Conservation (phyloP, 2,888 invertebrate genomes). For the Sesamia inferens region DNA sequence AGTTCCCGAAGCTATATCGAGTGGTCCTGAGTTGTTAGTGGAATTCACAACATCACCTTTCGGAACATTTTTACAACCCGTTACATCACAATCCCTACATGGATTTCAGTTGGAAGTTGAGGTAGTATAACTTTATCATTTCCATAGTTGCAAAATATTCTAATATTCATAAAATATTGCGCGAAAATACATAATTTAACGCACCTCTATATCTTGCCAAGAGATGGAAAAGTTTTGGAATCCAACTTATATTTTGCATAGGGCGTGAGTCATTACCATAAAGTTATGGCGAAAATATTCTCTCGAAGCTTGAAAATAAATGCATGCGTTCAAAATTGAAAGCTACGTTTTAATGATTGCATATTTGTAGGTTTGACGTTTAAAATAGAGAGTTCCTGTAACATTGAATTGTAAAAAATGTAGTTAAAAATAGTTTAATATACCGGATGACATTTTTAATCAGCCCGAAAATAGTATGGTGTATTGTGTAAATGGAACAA, state of each 20-base stretch:
- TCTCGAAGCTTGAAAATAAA: constrained; percentile 34
- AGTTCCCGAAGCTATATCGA: constrained; percentile 95
- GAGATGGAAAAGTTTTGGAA: constrained; percentile 64
- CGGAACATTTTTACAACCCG: constrained; percentile 96
- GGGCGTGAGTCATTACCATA: constrained; percentile 65
- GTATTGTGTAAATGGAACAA: too few species aligned
- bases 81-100: constrained; percentile 94
- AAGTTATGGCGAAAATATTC: constrained; percentile 44
- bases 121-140: constrained; percentile 67
- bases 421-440: neutral
- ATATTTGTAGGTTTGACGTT: neutral
- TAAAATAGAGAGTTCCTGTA: neutral
- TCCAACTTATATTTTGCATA: constrained; percentile 59
- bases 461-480: too few species aligned
- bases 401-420: neutral
- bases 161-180: constrained; percentile 58
- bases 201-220: constrained; percentile 66
- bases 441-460: too few species aligned
- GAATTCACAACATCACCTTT: constrained; percentile 97
- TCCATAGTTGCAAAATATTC: constrained; percentile 15
- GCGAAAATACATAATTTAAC: constrained; percentile 66
- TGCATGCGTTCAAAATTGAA: neutral
- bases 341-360: neutral
- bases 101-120: constrained; percentile 97
- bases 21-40: constrained; percentile 96